Conservation (phyloP, 2,888 invertebrate species). For the Drosophila nigricruria region DNA sequence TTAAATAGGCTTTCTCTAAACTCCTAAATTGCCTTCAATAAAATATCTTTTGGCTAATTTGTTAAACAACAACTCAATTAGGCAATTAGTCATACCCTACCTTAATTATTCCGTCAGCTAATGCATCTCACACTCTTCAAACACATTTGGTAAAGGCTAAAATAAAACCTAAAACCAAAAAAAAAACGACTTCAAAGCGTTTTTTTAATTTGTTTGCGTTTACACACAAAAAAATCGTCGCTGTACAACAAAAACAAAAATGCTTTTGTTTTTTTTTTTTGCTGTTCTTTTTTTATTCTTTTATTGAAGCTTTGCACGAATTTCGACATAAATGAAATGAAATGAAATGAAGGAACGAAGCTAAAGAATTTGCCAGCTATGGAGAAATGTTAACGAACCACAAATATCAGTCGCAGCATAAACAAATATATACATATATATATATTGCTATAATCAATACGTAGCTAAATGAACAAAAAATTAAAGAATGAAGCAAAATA, state of each 20-base stretch:
- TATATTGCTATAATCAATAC: conserved; percentile 29
- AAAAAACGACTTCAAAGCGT: conserved; percentile 46
- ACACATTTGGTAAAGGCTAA: conserved; percentile 2
- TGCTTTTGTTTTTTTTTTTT: conserved; percentile 8
- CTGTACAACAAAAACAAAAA: conserved; percentile 13
- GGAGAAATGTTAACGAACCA: conserved; percentile 56
- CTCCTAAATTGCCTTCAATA: background rate
- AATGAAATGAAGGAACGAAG: conserved; percentile 43
- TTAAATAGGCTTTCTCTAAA: background rate
- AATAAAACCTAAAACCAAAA: background rate
- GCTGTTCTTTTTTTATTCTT: conserved; percentile 23
- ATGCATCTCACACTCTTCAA: conserved; percentile 27
- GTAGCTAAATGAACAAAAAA: conserved; percentile 12
- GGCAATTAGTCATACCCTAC: conserved; percentile 32
- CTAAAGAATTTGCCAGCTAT: conserved; percentile 67
- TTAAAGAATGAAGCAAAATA: conserved; percentile 31
- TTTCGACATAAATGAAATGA: conserved; percentile 66
- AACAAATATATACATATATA: conserved; percentile 42
- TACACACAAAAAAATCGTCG: conserved; percentile 39
- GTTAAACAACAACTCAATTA: conserved; percentile 20
- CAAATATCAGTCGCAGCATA: conserved; percentile 61
- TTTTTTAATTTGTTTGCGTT: conserved; percentile 54
- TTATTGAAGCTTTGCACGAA: conserved; percentile 70
- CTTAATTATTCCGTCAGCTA: conserved; percentile 28
- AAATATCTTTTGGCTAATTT: conserved; percentile 3